phyloP scores from a whole-genome alignment of 1,140 invertebrate genomes.

The Scylla paramamosain region DNA sequence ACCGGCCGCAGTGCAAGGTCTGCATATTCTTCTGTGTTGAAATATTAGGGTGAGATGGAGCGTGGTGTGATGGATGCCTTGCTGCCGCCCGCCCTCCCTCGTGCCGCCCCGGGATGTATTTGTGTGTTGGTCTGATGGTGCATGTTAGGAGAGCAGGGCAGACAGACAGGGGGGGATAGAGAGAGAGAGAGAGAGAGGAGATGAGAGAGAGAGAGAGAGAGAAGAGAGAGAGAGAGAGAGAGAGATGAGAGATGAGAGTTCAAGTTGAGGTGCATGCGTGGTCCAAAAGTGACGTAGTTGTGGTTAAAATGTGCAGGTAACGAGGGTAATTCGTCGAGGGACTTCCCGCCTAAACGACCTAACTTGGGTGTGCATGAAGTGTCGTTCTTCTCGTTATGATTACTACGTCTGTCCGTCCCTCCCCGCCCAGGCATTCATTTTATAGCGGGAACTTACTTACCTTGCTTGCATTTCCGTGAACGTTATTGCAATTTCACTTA shows the following conservation, averaged over 20 bases:
- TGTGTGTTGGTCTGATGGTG: conserved; percentile 6
- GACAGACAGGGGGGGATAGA: background rate
- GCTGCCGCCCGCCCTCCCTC: background rate
- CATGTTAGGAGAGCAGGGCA: background rate
- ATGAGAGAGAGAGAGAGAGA: background rate
- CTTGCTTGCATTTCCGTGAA: too few species aligned
- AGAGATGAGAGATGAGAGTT: background rate
- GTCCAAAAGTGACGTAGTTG: background rate
- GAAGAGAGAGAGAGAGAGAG: too few species aligned
- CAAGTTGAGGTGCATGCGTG: background rate
- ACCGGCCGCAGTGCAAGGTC: conserved; percentile 16
- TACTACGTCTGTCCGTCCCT: background rate
- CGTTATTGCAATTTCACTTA: too few species aligned
- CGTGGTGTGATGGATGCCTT: background rate
- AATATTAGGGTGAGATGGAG: conserved; percentile 21
- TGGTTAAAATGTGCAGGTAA: background rate
- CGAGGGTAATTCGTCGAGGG: background rate
- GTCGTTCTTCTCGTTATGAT: background rate
- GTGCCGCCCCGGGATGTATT: background rate
- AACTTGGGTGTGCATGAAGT: background rate
- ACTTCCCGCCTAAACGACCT: background rate
- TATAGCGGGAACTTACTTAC: background rate
- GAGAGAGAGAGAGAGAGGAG: background rate
- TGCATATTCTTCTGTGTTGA: conserved; percentile 14
- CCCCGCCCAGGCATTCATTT: background rate